A percentile compares a stretch with the other conserved stretches of the same genome.
phyloP scores from a whole-genome alignment of 2,888 invertebrate species.

The Operophtera brumata region DNA sequence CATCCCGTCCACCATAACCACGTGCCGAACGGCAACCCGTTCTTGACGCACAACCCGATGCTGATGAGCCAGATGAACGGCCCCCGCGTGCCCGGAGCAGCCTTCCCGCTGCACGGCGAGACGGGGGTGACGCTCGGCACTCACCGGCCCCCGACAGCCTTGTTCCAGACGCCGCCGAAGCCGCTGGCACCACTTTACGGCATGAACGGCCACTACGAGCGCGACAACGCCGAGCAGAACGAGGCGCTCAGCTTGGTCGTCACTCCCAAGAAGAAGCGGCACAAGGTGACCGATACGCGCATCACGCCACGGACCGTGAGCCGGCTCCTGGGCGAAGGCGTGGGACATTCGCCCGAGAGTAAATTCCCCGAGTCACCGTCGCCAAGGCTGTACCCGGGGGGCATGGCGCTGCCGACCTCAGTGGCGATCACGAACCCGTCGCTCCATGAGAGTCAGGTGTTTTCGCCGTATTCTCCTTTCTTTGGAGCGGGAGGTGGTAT shows the following conservation, averaged over 20 bases:
- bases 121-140: constrained; percentile 72
- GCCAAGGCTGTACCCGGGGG: constrained; percentile 88
- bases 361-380: constrained; percentile 85
- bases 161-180: constrained; percentile 93
- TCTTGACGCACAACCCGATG: constrained; percentile 71
- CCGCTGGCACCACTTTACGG: constrained; percentile 85
- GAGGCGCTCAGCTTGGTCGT: constrained; percentile 97
- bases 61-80: constrained; percentile 80
- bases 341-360: constrained; percentile 84
- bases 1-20: constrained; percentile 71
- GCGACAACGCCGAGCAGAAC: constrained; percentile 92
- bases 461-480: constrained; percentile 95
- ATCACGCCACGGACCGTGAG: constrained; percentile 95
- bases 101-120: constrained; percentile 86
- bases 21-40: constrained; percentile 71
- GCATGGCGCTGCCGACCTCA: constrained; percentile 95
- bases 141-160: constrained; percentile 84
- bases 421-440: constrained; percentile 98
- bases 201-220: constrained; percentile 83
- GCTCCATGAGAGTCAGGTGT: constrained; percentile 95
- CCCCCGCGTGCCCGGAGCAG: constrained; percentile 82
- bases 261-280: constrained; percentile 97
- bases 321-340: constrained; percentile 90
- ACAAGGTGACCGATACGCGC: constrained; percentile 97
- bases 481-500: constrained; percentile 83